These are phyloP conservation scores for Blastobasis adustella DNA, from an alignment of 2,888 invertebrate species.

Conservation along the genomic window DNA sequence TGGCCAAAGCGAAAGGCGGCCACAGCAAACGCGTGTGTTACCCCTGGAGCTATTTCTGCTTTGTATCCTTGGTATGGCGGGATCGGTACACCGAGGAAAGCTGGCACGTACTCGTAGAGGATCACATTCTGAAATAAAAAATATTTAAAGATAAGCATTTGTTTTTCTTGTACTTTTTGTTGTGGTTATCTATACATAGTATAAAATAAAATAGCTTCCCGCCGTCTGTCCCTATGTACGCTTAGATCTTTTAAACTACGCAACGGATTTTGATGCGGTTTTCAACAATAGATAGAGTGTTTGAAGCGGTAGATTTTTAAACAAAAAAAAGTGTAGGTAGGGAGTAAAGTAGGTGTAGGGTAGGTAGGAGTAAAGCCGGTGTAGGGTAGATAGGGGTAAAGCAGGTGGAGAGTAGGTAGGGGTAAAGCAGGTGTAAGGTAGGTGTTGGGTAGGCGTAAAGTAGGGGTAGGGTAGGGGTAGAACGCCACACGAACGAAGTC, in stretches of 20 bases:
- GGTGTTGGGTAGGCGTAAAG: neutral
- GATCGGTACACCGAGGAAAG: constrained; percentile 83
- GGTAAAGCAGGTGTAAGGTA: neutral
- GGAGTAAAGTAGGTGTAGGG: neutral
- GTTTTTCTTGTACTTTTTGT: constrained; percentile 1
- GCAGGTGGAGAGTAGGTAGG: too few species aligned
- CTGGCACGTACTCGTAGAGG: constrained; percentile 96
- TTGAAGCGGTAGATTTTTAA: too few species aligned
- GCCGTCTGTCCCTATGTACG: too few species aligned
- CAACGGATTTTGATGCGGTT: too few species aligned
- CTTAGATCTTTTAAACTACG: too few species aligned
- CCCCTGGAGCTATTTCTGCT: constrained; percentile 95
- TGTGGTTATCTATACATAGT: neutral
- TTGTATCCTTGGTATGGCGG: constrained; percentile 89
- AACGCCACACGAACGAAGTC: too few species aligned
- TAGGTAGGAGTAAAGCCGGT: neutral
- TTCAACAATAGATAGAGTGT: too few species aligned
- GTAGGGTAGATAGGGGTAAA: neutral
- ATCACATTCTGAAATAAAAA: constrained; percentile 89
- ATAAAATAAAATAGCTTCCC: too few species aligned
- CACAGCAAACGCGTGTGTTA: constrained; percentile 96
- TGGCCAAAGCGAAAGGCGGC: constrained; percentile 98
- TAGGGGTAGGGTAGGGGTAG: neutral
- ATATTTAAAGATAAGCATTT: neutral
- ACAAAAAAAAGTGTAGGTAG: neutral